Conservation (phyloP, 2,113 vertebrate genomes). For the Otus sunia region DNA sequence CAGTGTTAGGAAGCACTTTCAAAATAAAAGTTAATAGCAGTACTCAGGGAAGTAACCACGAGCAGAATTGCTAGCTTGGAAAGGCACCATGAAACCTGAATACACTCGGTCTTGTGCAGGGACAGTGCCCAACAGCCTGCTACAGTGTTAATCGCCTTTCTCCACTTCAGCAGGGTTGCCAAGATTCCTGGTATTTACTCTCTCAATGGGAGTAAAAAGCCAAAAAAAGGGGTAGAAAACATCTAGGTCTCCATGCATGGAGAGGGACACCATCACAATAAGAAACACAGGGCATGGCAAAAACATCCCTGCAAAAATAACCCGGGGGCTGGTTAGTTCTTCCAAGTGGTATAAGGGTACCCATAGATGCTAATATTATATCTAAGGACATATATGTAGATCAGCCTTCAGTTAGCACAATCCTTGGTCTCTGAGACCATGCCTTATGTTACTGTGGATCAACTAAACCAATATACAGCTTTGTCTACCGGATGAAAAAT, state of each 20-base stretch:
- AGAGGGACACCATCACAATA: neutral
- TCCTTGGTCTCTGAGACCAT: neutral
- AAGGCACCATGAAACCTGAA: neutral
- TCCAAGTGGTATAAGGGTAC: accelerated
- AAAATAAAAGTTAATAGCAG: constrained; percentile 15
- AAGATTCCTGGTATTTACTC: neutral
- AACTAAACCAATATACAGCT: neutral
- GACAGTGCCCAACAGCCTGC: neutral
- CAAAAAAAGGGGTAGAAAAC: neutral
- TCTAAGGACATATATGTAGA: neutral
- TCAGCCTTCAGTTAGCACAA: neutral
- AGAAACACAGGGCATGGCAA: neutral
- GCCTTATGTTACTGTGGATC: neutral
- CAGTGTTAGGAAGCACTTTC: neutral
- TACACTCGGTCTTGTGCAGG: accelerated
- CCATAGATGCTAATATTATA: neutral
- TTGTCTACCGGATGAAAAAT: neutral
- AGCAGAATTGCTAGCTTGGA: neutral
- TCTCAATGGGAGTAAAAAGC: neutral
- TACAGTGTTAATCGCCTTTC: neutral
- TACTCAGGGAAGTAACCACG: neutral
- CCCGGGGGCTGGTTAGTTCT: neutral
- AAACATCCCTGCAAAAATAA: neutral
- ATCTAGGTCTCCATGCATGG: neutral
- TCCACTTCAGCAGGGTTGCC: neutral